Evolutionary conservation across 2,797 vertebrate genomes (phyloP), one percentile per base, ranked within the genome.

Genomic region (Acipenser transmontanus): DNA sequence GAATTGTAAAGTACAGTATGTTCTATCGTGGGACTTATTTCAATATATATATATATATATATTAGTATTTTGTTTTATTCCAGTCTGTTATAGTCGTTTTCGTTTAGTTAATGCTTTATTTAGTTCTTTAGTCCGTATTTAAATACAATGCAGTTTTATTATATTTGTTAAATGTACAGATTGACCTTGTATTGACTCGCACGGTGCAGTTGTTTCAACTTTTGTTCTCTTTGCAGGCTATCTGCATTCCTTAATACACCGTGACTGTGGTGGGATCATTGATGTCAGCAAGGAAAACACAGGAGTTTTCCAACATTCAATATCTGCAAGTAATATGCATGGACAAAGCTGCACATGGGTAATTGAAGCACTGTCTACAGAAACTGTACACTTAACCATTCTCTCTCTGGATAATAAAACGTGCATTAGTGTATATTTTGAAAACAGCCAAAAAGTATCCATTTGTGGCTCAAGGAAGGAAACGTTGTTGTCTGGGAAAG

Each of bases 271-370:
- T 0, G 70, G 65, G 54, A 50, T 52, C 14, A 17, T 73, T 9
- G 70, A 70, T 7, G 49, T 66, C 59, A 8, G 34, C 54, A 57
- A 20, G 59, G 68, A 72, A 66, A 68, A 49, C 50, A 71, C 49
- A 10, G 77, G 74, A 59, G 56, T 12, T 63, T 62, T 77, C 72
- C 64, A 66, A 61, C 74, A 63, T n/a, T 64, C 65, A 59, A 47
- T 63, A 57, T 8, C 70, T 13, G 20, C 12, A 7, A 49, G 61
- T 64, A 64, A 72, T 57, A 12, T 51, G 11, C 64, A 50, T 47
- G 2, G 54, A 54, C 50, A 61, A 64, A 59, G 66, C 13, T 87
- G 85, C 66, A 79, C 73, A 17, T 87, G 84, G 84, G 64, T 62
- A 48, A 56, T 88, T 12, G 34, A 71, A 12, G 1, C 83, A 12